Percentiles rank a stretch among this genome's conserved stretches.
phyloP scores from a whole-genome alignment of 2,113 vertebrate genomes.

The Pseudorasbora parva region DNA sequence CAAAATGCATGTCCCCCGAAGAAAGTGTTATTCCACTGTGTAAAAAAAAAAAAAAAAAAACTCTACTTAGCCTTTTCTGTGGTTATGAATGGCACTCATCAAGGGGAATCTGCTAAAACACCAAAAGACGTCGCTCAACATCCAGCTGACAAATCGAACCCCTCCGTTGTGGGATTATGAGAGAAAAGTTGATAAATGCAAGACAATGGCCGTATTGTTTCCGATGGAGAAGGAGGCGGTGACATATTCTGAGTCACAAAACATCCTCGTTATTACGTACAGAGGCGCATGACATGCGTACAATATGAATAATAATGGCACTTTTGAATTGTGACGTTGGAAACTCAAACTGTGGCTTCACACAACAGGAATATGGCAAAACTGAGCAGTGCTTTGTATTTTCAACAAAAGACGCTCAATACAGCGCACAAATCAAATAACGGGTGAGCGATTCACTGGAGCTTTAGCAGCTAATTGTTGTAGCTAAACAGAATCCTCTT shows the following conservation, averaged over 20 bases:
- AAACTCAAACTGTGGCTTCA: neutral
- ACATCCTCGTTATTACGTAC: slow-evolving; percentile 46
- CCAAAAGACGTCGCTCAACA: slow-evolving; percentile 10
- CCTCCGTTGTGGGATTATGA: slow-evolving; percentile 26
- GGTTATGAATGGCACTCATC: neutral
- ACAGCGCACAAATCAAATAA: slow-evolving; percentile 7
- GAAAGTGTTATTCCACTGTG: neutral
- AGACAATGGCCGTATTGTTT: slow-evolving; percentile 70
- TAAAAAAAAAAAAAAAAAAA: neutral
- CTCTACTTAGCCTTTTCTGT: neutral
- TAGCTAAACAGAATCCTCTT: slow-evolving; percentile 51
- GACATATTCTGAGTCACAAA: slow-evolving; percentile 48
- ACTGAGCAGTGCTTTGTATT: neutral
- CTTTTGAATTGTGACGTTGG: slow-evolving; percentile 20
- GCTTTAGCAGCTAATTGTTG: slow-evolving; percentile 51
- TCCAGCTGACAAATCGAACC: neutral
- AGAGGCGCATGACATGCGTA: slow-evolving; percentile 35
- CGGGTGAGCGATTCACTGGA: slow-evolving; percentile 28
- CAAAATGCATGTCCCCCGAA: neutral
- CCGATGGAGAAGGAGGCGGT: slow-evolving; percentile 35
- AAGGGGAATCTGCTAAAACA: slow-evolving; percentile 6
- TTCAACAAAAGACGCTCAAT: slow-evolving; percentile 1
- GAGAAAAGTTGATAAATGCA: slow-evolving; percentile 12
- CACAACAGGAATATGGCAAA: neutral
- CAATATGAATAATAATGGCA: slow-evolving; percentile 28